A percentile compares a stretch with the other conserved stretches of the same genome.
Evolutionary conservation across 2,888 invertebrate species (phyloP).

Genomic region (Gastracanthus pulcherrimus): DNA sequence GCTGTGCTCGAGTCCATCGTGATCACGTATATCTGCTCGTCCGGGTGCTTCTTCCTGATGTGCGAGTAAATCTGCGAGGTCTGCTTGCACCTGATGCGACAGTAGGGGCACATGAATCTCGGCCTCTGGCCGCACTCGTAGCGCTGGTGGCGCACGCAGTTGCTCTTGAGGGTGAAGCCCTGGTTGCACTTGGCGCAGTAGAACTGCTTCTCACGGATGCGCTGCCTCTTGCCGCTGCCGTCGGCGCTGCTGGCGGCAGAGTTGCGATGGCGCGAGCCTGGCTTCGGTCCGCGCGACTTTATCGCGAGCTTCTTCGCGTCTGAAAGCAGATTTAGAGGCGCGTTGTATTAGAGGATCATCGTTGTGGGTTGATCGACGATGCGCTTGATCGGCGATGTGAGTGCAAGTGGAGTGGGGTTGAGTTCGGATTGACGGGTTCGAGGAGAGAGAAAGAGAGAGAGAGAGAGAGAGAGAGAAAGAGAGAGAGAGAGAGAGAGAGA

Average conservation of each 20-base stretch:
- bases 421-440: no score
- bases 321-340: background rate
- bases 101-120: slow-evolving; percentile 42
- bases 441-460: no score
- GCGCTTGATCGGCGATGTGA: no score
- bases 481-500: no score
- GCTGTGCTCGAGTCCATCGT: slow-evolving; percentile 20
- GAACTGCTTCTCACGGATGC: slow-evolving; percentile 54
- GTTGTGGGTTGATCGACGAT: no score
- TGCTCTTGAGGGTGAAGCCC: slow-evolving; percentile 67
- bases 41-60: slow-evolving; percentile 66
- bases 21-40: slow-evolving; percentile 41
- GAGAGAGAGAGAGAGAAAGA: no score
- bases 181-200: slow-evolving; percentile 67
- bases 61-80: slow-evolving; percentile 68
- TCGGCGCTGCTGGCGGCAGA: background rate
- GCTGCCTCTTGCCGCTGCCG: background rate
- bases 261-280: background rate
- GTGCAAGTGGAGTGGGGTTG: no score
- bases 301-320: background rate
- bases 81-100: slow-evolving; percentile 52
- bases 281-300: background rate
- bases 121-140: slow-evolving; percentile 81
- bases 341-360: background rate
- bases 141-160: slow-evolving; percentile 79